phyloP scores from a whole-genome alignment of 2,888 invertebrate species.

The Anthrax anthrax region DNA sequence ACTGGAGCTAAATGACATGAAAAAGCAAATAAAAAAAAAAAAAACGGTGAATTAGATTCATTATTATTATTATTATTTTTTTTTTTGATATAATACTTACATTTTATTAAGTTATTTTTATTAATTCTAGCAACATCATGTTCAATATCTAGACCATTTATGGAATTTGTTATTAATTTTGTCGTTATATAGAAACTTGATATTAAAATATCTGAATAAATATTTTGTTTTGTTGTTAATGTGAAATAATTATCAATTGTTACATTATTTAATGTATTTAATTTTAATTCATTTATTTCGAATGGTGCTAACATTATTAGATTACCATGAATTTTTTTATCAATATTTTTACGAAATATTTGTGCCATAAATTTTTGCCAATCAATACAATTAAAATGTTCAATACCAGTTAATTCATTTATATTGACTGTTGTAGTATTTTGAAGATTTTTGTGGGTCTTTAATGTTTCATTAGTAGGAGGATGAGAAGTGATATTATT shows the following conservation, averaged over 20 bases:
- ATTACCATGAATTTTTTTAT: background rate
- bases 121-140: constrained; percentile 24
- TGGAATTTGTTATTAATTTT: constrained; percentile 16
- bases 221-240: constrained; percentile 14
- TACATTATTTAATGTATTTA: background rate
- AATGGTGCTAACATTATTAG: background rate
- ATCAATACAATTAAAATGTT: background rate
- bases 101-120: constrained; percentile 17
- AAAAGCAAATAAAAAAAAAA: background rate
- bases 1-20: constrained; percentile 21
- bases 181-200: constrained; percentile 18
- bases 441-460: too few relatives aligned
- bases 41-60: too few relatives aligned
- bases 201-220: constrained; percentile 22
- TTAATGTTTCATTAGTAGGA: too few relatives aligned
- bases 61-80: too few relatives aligned
- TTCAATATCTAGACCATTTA: constrained; percentile 25
- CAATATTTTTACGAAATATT: background rate
- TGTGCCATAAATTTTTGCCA: background rate
- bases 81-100: constrained; percentile 14
- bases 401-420: background rate
- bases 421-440: background rate
- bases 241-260: background rate
- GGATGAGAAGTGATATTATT: too few relatives aligned
- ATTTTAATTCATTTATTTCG: background rate